These are phyloP conservation scores for Hydrotaea diabolus DNA, from an alignment of 2,888 invertebrate genomes.

Conservation along the genomic window DNA sequence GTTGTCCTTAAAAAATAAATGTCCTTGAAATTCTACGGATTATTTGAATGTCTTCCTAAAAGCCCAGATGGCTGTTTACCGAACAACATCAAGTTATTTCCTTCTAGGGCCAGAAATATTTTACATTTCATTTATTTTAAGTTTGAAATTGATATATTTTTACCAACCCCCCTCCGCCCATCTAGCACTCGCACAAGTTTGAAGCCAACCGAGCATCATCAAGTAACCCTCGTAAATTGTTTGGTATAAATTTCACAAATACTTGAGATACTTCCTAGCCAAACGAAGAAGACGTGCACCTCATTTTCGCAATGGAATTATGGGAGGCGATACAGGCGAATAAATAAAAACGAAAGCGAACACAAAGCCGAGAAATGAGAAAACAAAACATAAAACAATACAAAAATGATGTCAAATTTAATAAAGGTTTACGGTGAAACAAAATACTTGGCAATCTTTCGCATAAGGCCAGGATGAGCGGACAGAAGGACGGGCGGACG, in stretches of 20 bases:
- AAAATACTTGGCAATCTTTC: not conserved
- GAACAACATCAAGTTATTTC: no score
- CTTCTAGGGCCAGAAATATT: no score
- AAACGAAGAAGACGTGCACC: not conserved
- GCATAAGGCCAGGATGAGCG: not conserved
- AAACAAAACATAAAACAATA: slow-evolving; percentile 26
- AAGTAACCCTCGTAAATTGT: not conserved
- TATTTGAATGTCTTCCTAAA: no score
- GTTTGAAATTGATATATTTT: no score
- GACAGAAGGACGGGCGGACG: not conserved
- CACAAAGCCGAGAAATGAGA: not conserved
- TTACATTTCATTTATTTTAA: no score
- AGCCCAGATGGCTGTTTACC: no score
- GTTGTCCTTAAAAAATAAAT: no score
- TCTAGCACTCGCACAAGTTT: not conserved
- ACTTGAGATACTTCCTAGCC: no score
- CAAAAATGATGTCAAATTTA: slow-evolving; percentile 74
- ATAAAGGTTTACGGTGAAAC: slow-evolving; percentile 73
- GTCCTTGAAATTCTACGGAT: no score
- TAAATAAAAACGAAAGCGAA: not conserved
- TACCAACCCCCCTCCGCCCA: no score
- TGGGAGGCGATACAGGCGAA: not conserved
- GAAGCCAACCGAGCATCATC: not conserved
- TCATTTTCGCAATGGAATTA: not conserved
- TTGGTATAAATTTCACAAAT: not conserved